These are phyloP conservation scores for Temnothorax nylanderi DNA, from an alignment of 1,140 invertebrate species.

Conservation along the genomic window DNA sequence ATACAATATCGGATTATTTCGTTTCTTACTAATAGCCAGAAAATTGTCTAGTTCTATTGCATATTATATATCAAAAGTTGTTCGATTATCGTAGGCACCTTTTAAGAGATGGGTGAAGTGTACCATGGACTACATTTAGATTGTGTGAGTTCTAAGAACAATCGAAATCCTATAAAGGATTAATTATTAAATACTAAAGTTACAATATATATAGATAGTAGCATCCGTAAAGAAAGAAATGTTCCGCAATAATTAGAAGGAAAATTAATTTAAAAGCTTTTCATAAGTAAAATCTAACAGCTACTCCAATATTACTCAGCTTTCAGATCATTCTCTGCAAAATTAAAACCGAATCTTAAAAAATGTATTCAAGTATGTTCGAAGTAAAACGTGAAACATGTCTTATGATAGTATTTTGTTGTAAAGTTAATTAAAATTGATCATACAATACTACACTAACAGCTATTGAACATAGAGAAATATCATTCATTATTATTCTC, in stretches of 20 bases:
- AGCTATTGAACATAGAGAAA: constrained; percentile 62
- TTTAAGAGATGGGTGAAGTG: constrained; percentile 9
- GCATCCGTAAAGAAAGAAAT: neutral
- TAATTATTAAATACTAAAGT: constrained; percentile 34
- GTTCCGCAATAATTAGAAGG: neutral
- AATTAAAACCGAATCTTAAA: constrained; percentile 38
- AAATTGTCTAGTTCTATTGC: constrained; percentile 39
- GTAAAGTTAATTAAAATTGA: constrained; percentile 39
- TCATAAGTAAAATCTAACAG: constrained; percentile 27
- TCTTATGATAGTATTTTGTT: constrained; percentile 7
- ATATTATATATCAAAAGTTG: constrained; percentile 33
- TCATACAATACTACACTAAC: constrained; percentile 15
- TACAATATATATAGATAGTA: neutral
- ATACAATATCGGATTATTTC: constrained; percentile 13
- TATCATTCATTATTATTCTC: constrained; percentile 70
- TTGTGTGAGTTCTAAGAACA: neutral
- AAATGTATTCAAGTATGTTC: neutral
- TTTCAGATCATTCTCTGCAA: constrained; percentile 35
- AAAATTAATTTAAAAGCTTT: constrained; percentile 33
- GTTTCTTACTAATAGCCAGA: constrained; percentile 14
- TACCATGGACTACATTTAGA: constrained; percentile 7
- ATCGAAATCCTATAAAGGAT: neutral
- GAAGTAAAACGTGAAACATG: neutral
- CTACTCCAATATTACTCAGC: constrained; percentile 30
- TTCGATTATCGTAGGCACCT: constrained; percentile 39